Evolutionary conservation across 1,140 invertebrate genomes (phyloP).

Genomic region (Neodiprion fabricii): DNA sequence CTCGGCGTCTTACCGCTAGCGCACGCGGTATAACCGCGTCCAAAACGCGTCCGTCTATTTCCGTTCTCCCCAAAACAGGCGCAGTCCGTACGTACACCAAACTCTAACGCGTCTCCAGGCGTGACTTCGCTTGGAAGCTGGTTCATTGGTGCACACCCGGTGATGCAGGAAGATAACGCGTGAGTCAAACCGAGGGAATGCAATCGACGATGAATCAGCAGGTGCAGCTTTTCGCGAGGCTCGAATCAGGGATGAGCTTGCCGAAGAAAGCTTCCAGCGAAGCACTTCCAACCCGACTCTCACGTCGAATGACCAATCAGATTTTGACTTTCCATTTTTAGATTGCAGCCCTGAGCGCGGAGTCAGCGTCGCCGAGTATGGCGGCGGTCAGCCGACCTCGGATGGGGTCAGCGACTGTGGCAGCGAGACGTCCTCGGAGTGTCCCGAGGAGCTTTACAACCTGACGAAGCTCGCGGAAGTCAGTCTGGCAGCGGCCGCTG

Average conservation of each 20-base stretch:
- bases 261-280: no score
- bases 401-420: constrained; percentile 58
- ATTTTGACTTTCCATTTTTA: constrained; percentile 32
- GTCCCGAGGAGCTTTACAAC: constrained; percentile 77
- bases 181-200: background rate
- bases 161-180: no score
- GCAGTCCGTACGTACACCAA: constrained; percentile 16
- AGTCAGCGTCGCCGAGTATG: constrained; percentile 51
- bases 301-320: no score
- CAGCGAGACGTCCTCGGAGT: constrained; percentile 58
- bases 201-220: no score
- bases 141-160: no score
- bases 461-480: constrained; percentile 78
- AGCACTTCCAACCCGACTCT: no score
- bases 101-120: no score
- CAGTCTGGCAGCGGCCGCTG: constrained; percentile 70
- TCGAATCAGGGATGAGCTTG: no score
- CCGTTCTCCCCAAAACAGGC: constrained; percentile 48
- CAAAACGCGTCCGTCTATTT: constrained; percentile 45
- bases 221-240: no score
- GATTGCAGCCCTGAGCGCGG: constrained; percentile 53
- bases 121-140: no score
- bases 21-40: background rate
- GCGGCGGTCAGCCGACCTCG: constrained; percentile 51
- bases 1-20: background rate